Evolutionary conservation across 2,113 vertebrate species (phyloP), one percentile per base, ranked within the genome.

Genomic region (Sturnus vulgaris): DNA sequence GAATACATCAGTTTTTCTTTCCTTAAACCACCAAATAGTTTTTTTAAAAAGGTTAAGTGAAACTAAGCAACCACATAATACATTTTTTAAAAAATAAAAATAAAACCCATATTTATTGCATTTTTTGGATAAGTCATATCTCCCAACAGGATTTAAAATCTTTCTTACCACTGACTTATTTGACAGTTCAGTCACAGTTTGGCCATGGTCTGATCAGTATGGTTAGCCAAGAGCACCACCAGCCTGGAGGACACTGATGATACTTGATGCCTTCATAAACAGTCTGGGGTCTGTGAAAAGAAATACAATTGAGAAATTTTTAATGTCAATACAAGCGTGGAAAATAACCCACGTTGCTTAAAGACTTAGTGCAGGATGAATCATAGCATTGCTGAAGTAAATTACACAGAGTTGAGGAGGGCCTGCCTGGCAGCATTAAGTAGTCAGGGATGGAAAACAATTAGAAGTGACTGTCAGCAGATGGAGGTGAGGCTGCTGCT

Each of bases 191-290:
- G 76, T 89, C 90, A 93, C 71, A 70, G 61, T 92, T 95, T 84
- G 83, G 55, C 72, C 50, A 49, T 3, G 7, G 15, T 57, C 68
- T 85, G 76, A 72, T 92, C 49, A 53, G 28, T 59, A 71, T 25
- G 55, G 50, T 69, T 95, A 72, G 80, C 82, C 49, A 92, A 92
- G 47, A 93, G 44, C 65, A 90, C 52, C 82, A 84, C 82, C 77
- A 90, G 80, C 42, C 88, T 82, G 88, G 47, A 95, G 80, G 80
- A 89, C 44, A 35, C 22, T 68, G 46, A 44, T 92, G 77, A 65
- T 92, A 90, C 66, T 68, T 86, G 70, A 89, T 95, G 57, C 77
- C 77, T 90, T 95, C 86, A 85, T 79, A 87, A 95, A 84, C 47
- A 85, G 46, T 93, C 52, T 72, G 70, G 39, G 39, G 57, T 65